Evolutionary conservation across 2,888 invertebrate species (phyloP).

Genomic region (Branchinecta sandiegonensis): DNA sequence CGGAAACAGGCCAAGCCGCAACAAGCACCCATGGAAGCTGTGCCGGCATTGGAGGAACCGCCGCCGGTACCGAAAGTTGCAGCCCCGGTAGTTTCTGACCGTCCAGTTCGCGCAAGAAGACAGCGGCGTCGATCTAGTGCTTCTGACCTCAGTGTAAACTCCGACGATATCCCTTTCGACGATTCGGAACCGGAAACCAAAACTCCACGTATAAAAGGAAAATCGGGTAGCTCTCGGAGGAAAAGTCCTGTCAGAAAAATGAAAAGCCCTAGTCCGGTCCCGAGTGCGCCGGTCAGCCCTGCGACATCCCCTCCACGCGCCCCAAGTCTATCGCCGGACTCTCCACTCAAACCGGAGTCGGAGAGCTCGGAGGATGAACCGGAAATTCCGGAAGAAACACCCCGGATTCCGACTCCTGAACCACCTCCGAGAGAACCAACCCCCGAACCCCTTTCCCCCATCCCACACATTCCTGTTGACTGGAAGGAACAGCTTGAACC

Average conservation of each 20-base stretch:
- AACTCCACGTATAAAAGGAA: not conserved
- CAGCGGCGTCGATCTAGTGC: not conserved
- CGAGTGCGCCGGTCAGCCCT: not conserved
- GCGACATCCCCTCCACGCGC: not conserved
- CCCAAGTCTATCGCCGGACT: not conserved
- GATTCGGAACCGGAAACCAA: not conserved
- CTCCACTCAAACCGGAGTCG: not conserved
- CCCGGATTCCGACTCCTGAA: not conserved
- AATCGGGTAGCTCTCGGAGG: not conserved
- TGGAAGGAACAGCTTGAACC: conserved; percentile 22
- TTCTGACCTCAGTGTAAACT: not conserved
- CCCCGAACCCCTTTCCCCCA: conserved; percentile 18
- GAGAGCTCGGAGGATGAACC: conserved; percentile 6
- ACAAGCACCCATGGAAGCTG: not conserved
- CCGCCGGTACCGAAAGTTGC: not conserved
- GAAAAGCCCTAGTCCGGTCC: not conserved
- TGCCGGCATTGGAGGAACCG: not conserved
- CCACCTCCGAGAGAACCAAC: conserved; percentile 18
- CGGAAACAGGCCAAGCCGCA: not conserved
- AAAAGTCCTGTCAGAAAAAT: not conserved
- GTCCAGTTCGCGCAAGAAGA: not conserved
- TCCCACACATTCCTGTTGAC: conserved; percentile 20
- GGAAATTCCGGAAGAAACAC: not conserved
- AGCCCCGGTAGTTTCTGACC: not conserved
- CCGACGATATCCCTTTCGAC: not conserved